Base-by-base conservation (phyloP, 2,888 invertebrate species). In the Parthenolecanium corni region DNA sequence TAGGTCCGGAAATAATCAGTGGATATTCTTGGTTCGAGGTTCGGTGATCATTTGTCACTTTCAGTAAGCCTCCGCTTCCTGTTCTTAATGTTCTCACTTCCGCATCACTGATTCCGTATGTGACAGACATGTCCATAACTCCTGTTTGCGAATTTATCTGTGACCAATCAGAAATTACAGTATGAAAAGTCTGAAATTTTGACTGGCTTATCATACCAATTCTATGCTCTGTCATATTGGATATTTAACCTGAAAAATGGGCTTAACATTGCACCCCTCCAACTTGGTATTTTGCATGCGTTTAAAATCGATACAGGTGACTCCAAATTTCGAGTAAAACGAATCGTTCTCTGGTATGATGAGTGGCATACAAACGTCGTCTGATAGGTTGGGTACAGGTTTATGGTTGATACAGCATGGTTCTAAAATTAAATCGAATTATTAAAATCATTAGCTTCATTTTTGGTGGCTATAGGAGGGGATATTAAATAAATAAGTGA, bases 81-180 rank as follows among this genome's bases (percentile, higher is more conserved):
- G 20, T 25, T 9, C 61, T 49, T 2, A 61, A 36, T 14, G 9
- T 16, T 21, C 21, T 51, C 9, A 20, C 38, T 3, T 36, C 2
- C 12, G 20, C 9, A 20, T 5, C 5, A 9, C 36, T 36, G 14
- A 49, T 21, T 3, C 61, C 61, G 38, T 61, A 61, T 2, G 49
- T 5, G 18, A 61, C 9, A 16, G 61, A 61, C 21, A 61, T 16
- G 23, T 61, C 61, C 6, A 61, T 21, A 31, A 31, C 36, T 12
- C 49, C 36, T 5, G 61, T 61, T 61, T 61, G 49, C 6, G 49
- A 49, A 38, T 61, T 61, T n/a, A 61, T 51, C 61, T 61, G 24
- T 21, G 21, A 49, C 18, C 2, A 49, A 44, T 16, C 16, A 2
- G 16, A 40, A 40, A 2, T 40, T 40, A 12, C 12, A 40, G 14